Conservation (phyloP, 1,140 invertebrate genomes). For the Araneus ventricosus region DNA sequence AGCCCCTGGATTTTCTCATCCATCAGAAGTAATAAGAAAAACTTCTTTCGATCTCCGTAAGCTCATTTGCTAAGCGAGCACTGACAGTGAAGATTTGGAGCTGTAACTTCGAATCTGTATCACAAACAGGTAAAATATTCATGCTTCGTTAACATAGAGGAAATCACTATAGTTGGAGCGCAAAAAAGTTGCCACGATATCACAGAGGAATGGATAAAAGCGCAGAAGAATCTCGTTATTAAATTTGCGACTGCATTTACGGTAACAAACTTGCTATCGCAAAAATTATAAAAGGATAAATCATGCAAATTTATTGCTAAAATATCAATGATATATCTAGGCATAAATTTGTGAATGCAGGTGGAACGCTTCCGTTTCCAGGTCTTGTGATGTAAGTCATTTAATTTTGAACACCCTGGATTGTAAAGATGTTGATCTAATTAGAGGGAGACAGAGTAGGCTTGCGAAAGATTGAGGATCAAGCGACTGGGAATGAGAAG, state of each 20-base stretch:
- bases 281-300: conserved; percentile 32
- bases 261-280: neutral
- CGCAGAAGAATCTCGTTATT: neutral
- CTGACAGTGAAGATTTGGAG: conserved; percentile 26
- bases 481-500: neutral
- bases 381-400: conserved; percentile 47
- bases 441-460: neutral
- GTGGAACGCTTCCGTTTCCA: neutral
- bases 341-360: neutral
- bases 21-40: neutral
- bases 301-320: conserved; percentile 31
- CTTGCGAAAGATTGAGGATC: conserved; percentile 23
- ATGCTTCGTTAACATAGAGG: conserved; percentile 24
- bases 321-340: conserved; percentile 3
- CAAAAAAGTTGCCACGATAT: neutral
- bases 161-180: neutral
- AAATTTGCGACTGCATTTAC: conserved; percentile 11
- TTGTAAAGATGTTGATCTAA: conserved; percentile 59
- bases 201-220: neutral
- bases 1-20: neutral
- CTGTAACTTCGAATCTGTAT: neutral
- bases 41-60: neutral
- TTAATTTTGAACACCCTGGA: conserved; percentile 32
- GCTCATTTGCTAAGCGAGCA: neutral
- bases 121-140: conserved; percentile 32